Conservation (phyloP, 2,113 vertebrate species). For the Globicephala melas region DNA sequence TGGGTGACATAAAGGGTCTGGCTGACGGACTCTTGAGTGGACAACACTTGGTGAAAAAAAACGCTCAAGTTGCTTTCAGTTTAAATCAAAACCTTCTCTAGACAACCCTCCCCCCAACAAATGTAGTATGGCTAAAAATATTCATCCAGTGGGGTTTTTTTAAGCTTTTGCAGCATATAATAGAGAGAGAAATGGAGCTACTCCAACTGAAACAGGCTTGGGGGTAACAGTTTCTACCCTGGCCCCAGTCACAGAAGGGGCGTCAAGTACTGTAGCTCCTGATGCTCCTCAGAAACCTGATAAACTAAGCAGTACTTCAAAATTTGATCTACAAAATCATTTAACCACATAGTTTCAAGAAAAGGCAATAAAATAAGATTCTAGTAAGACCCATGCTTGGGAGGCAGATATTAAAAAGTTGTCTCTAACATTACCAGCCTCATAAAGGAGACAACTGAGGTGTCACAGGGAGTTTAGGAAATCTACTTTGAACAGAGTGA, state of each 20-base stretch:
- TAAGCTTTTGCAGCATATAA: neutral
- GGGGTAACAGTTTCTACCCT: neutral
- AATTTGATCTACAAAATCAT: neutral
- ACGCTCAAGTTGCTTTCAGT: neutral
- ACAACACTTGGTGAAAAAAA: neutral
- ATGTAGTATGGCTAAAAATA: neutral
- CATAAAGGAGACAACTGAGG: neutral
- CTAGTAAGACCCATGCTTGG: neutral
- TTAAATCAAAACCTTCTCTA: constrained; percentile 24
- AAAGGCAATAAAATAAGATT: constrained; percentile 22
- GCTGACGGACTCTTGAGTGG: neutral
- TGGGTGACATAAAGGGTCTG: neutral
- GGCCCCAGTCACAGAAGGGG: neutral
- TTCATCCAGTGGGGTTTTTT: neutral
- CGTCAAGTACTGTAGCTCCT: neutral
- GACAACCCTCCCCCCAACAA: neutral
- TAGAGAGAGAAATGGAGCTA: neutral
- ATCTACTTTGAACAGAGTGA: neutral
- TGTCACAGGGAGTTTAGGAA: neutral
- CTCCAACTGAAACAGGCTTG: neutral
- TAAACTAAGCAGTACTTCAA: neutral
- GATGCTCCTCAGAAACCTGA: neutral
- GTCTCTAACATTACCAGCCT: neutral
- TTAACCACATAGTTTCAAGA: neutral
- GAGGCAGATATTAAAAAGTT: neutral